These are phyloP conservation scores for Lipophrys pholis DNA, from an alignment of 2,113 vertebrate species.

Conservation along the genomic window DNA sequence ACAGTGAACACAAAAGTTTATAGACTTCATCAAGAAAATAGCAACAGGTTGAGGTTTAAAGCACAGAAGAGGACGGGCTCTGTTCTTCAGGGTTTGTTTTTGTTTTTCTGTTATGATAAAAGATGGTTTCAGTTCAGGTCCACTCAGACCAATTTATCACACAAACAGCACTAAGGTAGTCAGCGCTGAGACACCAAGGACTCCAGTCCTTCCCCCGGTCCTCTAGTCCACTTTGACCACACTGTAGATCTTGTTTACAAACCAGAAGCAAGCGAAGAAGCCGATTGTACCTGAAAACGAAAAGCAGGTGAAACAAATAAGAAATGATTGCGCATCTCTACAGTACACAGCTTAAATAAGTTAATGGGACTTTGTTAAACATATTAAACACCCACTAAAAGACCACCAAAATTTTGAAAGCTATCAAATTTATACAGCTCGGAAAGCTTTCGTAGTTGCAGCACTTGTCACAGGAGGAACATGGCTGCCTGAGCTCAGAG, in stretches of 20 bases:
- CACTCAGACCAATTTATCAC: slow-evolving; percentile 50
- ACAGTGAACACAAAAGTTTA: slow-evolving; percentile 68
- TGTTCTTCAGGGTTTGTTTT: slow-evolving; percentile 47
- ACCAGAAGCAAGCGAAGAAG: slow-evolving; percentile 99
- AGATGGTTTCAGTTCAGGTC: slow-evolving; percentile 63
- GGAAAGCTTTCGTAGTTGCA: neutral
- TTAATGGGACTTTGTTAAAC: too few relatives aligned
- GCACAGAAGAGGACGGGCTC: slow-evolving; percentile 73
- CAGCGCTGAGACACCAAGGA: slow-evolving; percentile 30
- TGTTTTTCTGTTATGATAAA: slow-evolving; percentile 40
- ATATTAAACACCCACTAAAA: neutral
- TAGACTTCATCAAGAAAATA: slow-evolving; percentile 44
- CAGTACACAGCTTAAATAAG: too few relatives aligned
- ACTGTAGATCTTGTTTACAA: slow-evolving; percentile 99
- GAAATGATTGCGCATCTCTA: neutral
- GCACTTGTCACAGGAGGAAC: slow-evolving; percentile 30
- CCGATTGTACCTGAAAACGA: slow-evolving; percentile 92
- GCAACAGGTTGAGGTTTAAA: slow-evolving; percentile 64
- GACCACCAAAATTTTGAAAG: neutral
- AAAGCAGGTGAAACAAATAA: slow-evolving; percentile 5
- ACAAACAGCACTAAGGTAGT: slow-evolving; percentile 42
- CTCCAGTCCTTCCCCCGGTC: slow-evolving; percentile 38
- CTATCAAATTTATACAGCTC: neutral
- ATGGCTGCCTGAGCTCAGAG: slow-evolving; percentile 14
- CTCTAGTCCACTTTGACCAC: slow-evolving; percentile 98